Evolutionary conservation across 2,888 invertebrate species (phyloP).

Genomic region (Xestia c-nigrum): DNA sequence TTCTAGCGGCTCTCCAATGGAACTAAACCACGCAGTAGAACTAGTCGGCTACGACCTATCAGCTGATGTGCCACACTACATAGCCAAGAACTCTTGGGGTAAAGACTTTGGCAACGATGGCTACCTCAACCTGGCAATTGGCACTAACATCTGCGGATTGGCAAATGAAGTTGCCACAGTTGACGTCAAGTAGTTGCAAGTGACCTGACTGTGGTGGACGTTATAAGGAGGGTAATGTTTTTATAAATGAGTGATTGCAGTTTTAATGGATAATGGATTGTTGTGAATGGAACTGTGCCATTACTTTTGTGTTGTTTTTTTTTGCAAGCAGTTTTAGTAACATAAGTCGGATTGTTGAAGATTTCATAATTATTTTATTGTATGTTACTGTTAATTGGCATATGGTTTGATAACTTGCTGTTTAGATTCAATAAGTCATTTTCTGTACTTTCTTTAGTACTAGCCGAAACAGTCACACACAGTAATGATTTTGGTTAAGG

Average conservation of each 20-base stretch:
- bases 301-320: background rate
- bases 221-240: slow-evolving; percentile 6
- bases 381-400: too few relatives aligned
- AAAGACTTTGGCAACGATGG: slow-evolving; percentile 93
- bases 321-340: background rate
- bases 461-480: too few relatives aligned
- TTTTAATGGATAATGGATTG: background rate
- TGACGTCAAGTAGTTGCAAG: slow-evolving; percentile 77
- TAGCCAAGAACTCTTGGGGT: slow-evolving; percentile 97
- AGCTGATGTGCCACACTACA: slow-evolving; percentile 94
- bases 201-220: background rate
- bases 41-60: slow-evolving; percentile 95
- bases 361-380: too few relatives aligned
- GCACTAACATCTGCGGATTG: slow-evolving; percentile 94
- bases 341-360: too few relatives aligned
- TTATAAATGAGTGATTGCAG: background rate
- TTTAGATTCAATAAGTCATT: too few relatives aligned
- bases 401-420: too few relatives aligned
- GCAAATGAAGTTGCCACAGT: slow-evolving; percentile 93
- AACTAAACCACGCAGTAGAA: slow-evolving; percentile 95
- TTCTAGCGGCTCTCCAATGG: slow-evolving; percentile 86
- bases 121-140: slow-evolving; percentile 94
- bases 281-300: background rate
- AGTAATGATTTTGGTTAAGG: too few relatives aligned
- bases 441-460: too few relatives aligned